A percentile compares a stretch with the other conserved stretches of the same genome.
Conservation (phyloP, 1,140 invertebrate genomes). For the Hycleus cichorii region DNA sequence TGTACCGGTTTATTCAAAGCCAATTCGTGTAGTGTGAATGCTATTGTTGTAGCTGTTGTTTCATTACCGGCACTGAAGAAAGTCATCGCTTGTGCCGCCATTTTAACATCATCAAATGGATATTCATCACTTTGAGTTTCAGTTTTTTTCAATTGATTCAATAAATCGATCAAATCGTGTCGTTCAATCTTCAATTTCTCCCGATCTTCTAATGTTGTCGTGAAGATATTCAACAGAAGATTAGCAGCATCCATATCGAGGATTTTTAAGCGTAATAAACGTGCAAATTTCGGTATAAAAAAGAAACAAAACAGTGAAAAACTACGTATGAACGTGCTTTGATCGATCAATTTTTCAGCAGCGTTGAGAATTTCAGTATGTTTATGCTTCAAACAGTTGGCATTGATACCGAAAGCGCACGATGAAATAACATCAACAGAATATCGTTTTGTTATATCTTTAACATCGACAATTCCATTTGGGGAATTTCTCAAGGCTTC, state of each 20-base stretch:
- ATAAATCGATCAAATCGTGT: conserved; percentile 26
- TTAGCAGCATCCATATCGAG: no score
- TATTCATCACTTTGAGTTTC: conserved; percentile 30
- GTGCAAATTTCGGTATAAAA: not conserved
- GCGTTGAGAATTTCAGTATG: not conserved
- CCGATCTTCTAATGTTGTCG: not conserved
- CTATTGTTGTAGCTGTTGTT: conserved; percentile 52
- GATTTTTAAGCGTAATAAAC: conserved; percentile 42
- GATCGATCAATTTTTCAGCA: no score
- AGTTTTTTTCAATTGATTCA: conserved; percentile 39
- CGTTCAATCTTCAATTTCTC: not conserved
- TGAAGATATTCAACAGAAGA: no score
- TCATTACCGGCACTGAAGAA: conserved; percentile 55
- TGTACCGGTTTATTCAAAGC: conserved; percentile 54
- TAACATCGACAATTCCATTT: conserved; percentile 27
- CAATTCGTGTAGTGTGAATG: conserved; percentile 50
- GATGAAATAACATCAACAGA: conserved; percentile 41
- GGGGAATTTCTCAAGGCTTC: conserved; percentile 19
- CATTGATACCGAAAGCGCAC: conserved; percentile 45
- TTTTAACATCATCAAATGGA: conserved; percentile 9
- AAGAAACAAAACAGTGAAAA: no score
- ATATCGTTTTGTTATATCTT: conserved; percentile 45
- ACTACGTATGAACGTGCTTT: no score
- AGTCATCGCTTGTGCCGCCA: conserved; percentile 36
- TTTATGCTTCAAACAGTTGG: not conserved